Conservation (phyloP, 2,888 invertebrate species). For the Perithous albicinctus region DNA sequence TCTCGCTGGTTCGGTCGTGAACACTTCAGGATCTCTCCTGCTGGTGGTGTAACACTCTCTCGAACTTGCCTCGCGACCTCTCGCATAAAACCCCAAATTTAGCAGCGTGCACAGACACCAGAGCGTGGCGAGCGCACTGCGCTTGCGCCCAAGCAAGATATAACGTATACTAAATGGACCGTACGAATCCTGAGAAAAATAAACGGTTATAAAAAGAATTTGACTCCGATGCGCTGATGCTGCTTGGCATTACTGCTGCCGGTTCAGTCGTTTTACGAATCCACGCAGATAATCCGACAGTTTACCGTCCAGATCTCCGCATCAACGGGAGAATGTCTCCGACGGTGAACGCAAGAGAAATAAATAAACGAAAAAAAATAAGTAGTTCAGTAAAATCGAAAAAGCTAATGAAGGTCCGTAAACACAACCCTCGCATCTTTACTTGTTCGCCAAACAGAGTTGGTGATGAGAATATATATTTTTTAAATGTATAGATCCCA, state of each 20-base stretch:
- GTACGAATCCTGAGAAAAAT: constrained; percentile 63
- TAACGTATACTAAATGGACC: constrained; percentile 39
- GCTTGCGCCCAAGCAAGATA: constrained; percentile 23
- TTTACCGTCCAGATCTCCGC: constrained; percentile 73
- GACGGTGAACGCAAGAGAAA: constrained; percentile 23
- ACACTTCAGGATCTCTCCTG: constrained; percentile 46
- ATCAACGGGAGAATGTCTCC: constrained; percentile 31
- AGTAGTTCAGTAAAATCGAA: constrained; percentile 33
- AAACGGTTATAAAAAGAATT: constrained; percentile 63
- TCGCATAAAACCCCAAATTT: constrained; percentile 66
- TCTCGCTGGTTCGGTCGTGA: constrained; percentile 46
- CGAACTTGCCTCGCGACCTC: constrained; percentile 58
- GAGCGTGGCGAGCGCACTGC: constrained; percentile 44
- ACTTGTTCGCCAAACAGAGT: not conserved
- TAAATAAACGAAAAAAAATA: not conserved
- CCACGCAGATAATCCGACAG: constrained; percentile 79
- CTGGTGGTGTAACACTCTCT: constrained; percentile 44
- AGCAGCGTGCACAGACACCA: constrained; percentile 57
- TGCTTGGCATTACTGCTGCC: constrained; percentile 43
- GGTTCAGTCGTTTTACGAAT: constrained; percentile 64
- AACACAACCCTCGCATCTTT: not conserved
- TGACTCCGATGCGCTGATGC: constrained; percentile 26
- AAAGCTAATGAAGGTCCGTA: constrained; percentile 23
- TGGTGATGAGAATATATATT: constrained; percentile 2
- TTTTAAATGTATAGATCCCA: constrained; percentile 32